These are phyloP conservation scores for Seira ritae DNA, from an alignment of 2,888 invertebrate species.

Conservation along the genomic window DNA sequence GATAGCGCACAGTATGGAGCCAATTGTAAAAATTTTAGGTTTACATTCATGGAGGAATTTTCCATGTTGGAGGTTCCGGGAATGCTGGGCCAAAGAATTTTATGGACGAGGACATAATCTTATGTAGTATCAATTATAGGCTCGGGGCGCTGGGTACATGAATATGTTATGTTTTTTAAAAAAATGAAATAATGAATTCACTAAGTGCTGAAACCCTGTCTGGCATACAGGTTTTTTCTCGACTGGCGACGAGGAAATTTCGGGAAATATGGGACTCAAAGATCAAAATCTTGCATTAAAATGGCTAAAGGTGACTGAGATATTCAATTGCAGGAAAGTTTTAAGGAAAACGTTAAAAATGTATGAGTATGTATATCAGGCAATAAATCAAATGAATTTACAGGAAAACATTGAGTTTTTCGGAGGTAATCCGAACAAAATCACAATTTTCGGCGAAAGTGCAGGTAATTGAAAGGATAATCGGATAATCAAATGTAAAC, in stretches of 20 bases:
- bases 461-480: no score
- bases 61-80: constrained; percentile 37
- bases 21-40: no score
- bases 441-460: constrained; percentile 64
- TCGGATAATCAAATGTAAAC: no score
- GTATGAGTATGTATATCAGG: no score
- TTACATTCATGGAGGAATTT: constrained; percentile 59
- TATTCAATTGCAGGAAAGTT: no score
- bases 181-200: background rate
- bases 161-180: background rate
- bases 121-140: constrained; percentile 42
- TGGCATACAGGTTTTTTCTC: constrained; percentile 55
- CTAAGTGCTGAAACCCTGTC: background rate
- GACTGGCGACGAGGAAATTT: constrained; percentile 47
- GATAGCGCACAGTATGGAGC: no score
- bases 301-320: no score
- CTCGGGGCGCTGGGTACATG: constrained; percentile 37
- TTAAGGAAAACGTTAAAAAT: no score
- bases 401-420: constrained; percentile 57
- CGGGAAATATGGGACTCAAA: constrained; percentile 66
- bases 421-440: constrained; percentile 55
- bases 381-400: no score
- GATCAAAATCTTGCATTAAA: constrained; percentile 57
- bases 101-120: constrained; percentile 42
- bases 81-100: constrained; percentile 39